phyloP scores from a whole-genome alignment of 2,888 invertebrate genomes.

The Cryptocephalus primarius region DNA sequence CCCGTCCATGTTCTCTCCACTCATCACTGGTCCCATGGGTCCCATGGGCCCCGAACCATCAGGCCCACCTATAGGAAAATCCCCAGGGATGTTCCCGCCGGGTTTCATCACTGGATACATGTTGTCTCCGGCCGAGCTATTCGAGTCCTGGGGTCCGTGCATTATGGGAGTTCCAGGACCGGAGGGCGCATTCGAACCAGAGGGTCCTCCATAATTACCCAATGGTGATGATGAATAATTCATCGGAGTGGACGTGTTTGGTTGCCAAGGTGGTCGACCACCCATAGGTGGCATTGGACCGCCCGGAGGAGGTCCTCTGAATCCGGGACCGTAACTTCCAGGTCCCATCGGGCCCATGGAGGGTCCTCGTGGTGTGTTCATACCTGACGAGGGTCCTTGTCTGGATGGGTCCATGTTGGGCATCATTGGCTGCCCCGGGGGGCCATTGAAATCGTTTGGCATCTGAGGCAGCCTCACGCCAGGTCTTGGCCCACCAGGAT shows the following conservation, averaged over 20 bases:
- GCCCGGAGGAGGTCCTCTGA: conserved; percentile 73
- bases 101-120: conserved; percentile 97
- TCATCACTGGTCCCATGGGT: conserved; percentile 80
- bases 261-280: conserved; percentile 75
- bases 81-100: conserved; percentile 66
- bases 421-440: neutral
- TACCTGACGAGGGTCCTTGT: conserved; percentile 65
- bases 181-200: conserved; percentile 87
- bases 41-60: conserved; percentile 71
- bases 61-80: conserved; percentile 59
- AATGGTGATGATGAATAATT: conserved; percentile 94
- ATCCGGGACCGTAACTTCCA: conserved; percentile 59
- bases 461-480: neutral
- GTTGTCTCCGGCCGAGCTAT: conserved; percentile 82
- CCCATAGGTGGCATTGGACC: conserved; percentile 81
- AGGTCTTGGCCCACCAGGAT: neutral
- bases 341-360: conserved; percentile 86
- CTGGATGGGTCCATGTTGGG: neutral
- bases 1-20: conserved; percentile 86
- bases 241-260: conserved; percentile 80
- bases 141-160: conserved; percentile 94
- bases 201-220: conserved; percentile 90
- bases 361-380: conserved; percentile 79
- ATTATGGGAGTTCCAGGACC: conserved; percentile 95
- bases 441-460: neutral